phyloP scores from a whole-genome alignment of 2,797 vertebrate genomes.

The Nyctalus aviator region DNA sequence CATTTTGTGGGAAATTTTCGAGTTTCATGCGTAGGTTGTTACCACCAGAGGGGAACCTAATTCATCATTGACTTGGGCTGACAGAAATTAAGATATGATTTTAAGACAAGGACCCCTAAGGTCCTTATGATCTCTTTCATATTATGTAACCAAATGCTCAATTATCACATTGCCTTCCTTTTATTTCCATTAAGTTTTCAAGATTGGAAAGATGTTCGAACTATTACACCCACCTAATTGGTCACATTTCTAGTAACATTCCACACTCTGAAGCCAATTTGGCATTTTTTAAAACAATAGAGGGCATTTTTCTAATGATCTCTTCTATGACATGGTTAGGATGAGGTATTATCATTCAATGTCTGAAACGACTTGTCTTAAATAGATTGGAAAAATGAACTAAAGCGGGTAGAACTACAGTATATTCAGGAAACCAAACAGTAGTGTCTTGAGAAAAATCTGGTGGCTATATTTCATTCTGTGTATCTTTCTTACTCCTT shows the following conservation, averaged over 20 bases:
- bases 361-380: constrained; percentile 66
- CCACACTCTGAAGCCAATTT: constrained; percentile 54
- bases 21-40: neutral
- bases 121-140: constrained; percentile 3
- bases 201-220: constrained; percentile 55
- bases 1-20: constrained; percentile 34
- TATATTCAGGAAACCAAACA: constrained; percentile 53
- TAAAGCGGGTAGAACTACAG: neutral
- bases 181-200: constrained; percentile 25
- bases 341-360: constrained; percentile 10
- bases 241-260: constrained; percentile 75
- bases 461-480: constrained; percentile 54
- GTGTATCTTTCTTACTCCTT: constrained; percentile 26
- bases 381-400: constrained; percentile 51
- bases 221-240: neutral
- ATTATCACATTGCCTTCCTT: constrained; percentile 54
- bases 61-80: neutral
- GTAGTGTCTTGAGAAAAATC: constrained; percentile 14
- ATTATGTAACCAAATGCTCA: constrained; percentile 21
- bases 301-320: constrained; percentile 56
- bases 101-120: neutral
- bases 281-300: constrained; percentile 57
- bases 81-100: constrained; percentile 16
- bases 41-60: constrained; percentile 7
- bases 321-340: constrained; percentile 52